Evolutionary conservation across 2,113 vertebrate species (phyloP), one percentile per base, ranked within the genome.

Genomic region (Plectropomus leopardus): DNA sequence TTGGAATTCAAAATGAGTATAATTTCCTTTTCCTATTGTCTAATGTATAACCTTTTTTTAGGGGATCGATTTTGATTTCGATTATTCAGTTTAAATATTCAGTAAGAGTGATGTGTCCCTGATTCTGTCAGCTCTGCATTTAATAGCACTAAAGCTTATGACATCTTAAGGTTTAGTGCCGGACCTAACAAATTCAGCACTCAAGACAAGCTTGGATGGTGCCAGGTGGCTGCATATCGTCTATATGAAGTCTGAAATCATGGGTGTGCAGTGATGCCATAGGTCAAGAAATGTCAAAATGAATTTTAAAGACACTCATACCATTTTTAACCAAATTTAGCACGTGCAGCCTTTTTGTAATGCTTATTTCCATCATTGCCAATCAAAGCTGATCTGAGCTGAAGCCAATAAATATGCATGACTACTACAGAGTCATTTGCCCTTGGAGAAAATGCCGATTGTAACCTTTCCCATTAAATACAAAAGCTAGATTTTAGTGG

Each of bases 1-100:
- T 72, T 88, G 67, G 55, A 82, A 76, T 84, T 81, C 45, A 69
- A 76, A 85, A 81, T 76, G 28, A 86, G 78, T 83, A 65, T 19
- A 51, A 54, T 72, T 85, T 53, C 34, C 53, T 30, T 50, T 61
- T 21, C 1, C 73, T 45, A 11, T 44, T 42, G 72, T 78, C 68
- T 55, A 80, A 69, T 58, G 47, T 23, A 28, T 10, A 28, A 36
- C 42, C 47, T 63, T 79, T 76, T 84, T 10, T 70, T 55, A 21
- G 19, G 23, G 28, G 36, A 50, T 48, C 30, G 42, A 40, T 73
- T 72, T 82, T 69, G 16, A 53, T 58, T 28, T 47, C 5, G 28
- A 67, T 50, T 36, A 36, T 36, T 36, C 36, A 36, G 36, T 36
- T 36, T 36, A 42, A 4, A 45, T 45, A 16, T 72, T 65, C 44